Conservation (phyloP, 2,888 invertebrate species). For the Rhingia campestris region DNA sequence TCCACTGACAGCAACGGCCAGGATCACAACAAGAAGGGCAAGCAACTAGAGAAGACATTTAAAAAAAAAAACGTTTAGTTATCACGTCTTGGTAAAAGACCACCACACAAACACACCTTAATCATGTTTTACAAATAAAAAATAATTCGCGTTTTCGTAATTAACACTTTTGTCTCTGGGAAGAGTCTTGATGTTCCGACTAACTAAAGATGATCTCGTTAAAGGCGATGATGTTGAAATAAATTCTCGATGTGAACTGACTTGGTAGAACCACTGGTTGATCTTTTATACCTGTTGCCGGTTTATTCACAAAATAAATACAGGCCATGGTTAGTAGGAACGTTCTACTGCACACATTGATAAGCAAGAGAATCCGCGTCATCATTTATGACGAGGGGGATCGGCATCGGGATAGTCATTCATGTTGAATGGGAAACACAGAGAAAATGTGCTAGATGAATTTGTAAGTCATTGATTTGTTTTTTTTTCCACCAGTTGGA, state of each 20-base stretch:
- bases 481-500: neutral
- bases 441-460: conserved; percentile 60
- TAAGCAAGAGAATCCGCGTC: conserved; percentile 35
- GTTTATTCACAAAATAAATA: conserved; percentile 21
- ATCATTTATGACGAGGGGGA: conserved; percentile 7
- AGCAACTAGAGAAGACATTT: conserved; percentile 36
- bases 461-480: conserved; percentile 20
- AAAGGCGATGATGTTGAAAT: conserved; percentile 45
- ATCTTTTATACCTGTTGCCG: conserved; percentile 58
- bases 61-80: conserved; percentile 2
- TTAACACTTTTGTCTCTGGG: conserved; percentile 30
- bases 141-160: conserved; percentile 12
- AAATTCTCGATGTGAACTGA: conserved; percentile 64
- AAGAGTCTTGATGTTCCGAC: neutral
- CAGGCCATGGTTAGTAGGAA: conserved; percentile 48
- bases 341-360: conserved; percentile 8
- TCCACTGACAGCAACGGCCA: conserved; percentile 28
- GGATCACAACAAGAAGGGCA: conserved; percentile 52
- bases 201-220: conserved; percentile 25
- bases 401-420: conserved; percentile 21
- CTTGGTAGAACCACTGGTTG: conserved; percentile 12
- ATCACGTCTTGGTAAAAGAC: neutral
- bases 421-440: conserved; percentile 39
- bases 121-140: conserved; percentile 47
- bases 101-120: conserved; percentile 40